Percentiles rank a stretch among this genome's conserved stretches.
These are phyloP conservation scores for Danionella dracula DNA, from an alignment of 2,797 vertebrate species.

Conservation along the genomic window DNA sequence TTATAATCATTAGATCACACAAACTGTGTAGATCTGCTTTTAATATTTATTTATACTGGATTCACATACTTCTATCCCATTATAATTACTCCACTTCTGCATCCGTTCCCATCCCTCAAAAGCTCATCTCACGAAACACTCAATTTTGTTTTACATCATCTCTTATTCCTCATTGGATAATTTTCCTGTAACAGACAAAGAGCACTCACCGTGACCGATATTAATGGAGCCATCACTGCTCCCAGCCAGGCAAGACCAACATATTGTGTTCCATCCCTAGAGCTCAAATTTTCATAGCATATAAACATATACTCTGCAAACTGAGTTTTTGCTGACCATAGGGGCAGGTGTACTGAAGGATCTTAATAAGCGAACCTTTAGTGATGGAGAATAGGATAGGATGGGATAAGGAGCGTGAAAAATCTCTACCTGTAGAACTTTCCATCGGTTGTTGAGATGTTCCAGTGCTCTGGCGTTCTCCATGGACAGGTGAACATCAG, in stretches of 20 bases:
- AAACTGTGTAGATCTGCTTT: slow-evolving; percentile 28
- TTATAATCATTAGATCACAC: too few relatives aligned
- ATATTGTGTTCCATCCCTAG: slow-evolving; percentile 7
- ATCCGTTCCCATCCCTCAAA: background rate
- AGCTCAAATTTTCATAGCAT: slow-evolving; percentile 1
- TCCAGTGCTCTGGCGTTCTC: slow-evolving; percentile 88
- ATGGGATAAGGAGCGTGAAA: slow-evolving; percentile 7
- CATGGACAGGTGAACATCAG: slow-evolving; percentile 93
- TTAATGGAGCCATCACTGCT: slow-evolving; percentile 26
- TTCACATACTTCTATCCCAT: background rate
- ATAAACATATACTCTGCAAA: slow-evolving; percentile 3
- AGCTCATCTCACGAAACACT: slow-evolving; percentile 12
- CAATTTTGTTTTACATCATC: slow-evolving; percentile 17
- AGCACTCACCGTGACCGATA: slow-evolving; percentile 22
- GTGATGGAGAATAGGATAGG: background rate
- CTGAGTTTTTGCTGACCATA: background rate
- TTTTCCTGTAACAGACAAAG: slow-evolving; percentile 32
- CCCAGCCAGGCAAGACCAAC: slow-evolving; percentile 15
- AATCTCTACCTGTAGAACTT: slow-evolving; percentile 85
- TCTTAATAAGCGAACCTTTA: slow-evolving; percentile 3
- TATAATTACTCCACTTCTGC: background rate
- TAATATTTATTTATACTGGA: slow-evolving; percentile 1
- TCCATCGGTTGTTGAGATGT: slow-evolving; percentile 92
- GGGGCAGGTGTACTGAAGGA: background rate
- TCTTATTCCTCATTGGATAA: background rate